Evolutionary conservation across 1,140 invertebrate genomes (phyloP), one percentile per base, ranked within the genome.

Genomic region (Bombus impatiens): DNA sequence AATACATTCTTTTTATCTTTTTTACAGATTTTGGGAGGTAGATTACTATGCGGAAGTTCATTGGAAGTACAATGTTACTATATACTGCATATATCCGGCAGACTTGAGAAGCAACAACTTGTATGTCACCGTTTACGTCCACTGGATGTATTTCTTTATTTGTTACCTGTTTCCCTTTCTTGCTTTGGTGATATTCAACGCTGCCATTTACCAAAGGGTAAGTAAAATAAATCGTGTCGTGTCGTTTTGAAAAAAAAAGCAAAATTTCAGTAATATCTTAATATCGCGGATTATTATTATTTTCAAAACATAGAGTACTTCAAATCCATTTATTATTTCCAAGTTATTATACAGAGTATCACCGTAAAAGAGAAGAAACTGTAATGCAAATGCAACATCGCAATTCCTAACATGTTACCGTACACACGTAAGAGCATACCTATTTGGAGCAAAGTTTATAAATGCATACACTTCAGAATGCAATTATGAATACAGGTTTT

Each of bases 141-240:
- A 98, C 91, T 99, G 98, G 97, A 96, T 98, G 93, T 99, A 99
- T 94, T 96, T 99, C 78, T 96, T 99, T 75, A 97, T 99, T 85
- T 98, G 99, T 96, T 99, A 99, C 94, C 96, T 98, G 82, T 96
- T 99, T 82, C 98, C 99, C 18, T 98, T 99, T 93, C 95, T 97
- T 40, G 96, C 97, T 72, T 95, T 99, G 70, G 97, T 98, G 40
- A 96, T 98, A 62, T 96, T 99, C 86, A 99, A 99, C 95, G 96
- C 96, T 70, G 97, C 98, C 92, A 99, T 99, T 91, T 99, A 99
- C 94, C 95, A 96, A 89, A 96, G 97, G 95, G 97, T 97, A 92
- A 96, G 95, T 92, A 81, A 62, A 22, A 76, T 70, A 35, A 35
- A 22, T 78, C 28, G 25, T 62, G 4, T 62, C 59, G 12, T 8